Conservation (phyloP, 2,113 vertebrate genomes). For the Brevimyrus niger region DNA sequence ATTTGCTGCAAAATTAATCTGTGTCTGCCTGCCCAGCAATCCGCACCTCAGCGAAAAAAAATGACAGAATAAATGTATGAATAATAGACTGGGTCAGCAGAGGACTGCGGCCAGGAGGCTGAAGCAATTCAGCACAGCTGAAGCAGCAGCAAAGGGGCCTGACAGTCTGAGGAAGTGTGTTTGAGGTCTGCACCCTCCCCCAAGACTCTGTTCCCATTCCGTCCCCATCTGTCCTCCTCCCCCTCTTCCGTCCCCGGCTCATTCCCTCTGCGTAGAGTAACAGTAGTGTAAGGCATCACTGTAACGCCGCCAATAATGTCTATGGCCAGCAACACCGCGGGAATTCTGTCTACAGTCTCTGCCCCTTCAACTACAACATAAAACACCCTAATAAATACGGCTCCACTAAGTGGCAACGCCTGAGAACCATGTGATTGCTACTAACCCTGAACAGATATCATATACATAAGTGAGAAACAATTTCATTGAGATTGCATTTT, state of each 20-base stretch:
- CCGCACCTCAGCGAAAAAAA: neutral
- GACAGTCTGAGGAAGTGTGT: neutral
- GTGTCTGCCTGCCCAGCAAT: neutral
- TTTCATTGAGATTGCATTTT: neutral
- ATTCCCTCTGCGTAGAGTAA: neutral
- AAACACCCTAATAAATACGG: neutral
- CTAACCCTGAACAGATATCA: neutral
- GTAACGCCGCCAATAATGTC: neutral
- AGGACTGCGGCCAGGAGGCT: neutral
- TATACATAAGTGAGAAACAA: neutral
- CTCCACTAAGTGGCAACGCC: neutral
- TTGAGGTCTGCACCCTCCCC: neutral
- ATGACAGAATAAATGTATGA: neutral
- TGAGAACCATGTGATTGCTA: neutral
- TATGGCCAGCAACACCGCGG: neutral
- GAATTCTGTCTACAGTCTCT: neutral
- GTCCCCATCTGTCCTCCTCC: neutral
- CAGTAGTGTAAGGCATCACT: neutral
- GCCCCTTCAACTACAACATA: neutral
- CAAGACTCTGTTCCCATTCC: neutral
- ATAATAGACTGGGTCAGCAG: neutral
- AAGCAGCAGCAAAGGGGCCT: neutral
- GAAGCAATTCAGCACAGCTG: neutral
- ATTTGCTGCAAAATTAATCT: neutral
- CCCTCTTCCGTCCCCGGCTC: neutral